Conservation (phyloP, 2,888 invertebrate species). For the Diabrotica balteata region DNA sequence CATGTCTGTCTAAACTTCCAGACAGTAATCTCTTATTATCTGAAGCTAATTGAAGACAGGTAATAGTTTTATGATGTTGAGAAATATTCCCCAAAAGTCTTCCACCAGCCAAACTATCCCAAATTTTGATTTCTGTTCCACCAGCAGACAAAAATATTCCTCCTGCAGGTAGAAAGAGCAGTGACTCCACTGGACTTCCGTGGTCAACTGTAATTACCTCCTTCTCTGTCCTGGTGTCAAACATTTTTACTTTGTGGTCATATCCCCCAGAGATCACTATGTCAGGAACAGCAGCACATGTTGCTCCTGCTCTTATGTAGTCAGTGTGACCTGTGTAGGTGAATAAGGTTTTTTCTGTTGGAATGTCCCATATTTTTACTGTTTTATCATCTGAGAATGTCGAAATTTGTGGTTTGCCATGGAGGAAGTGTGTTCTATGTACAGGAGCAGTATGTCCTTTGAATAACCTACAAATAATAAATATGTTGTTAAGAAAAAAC, state of each 20-base stretch:
- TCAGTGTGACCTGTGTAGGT: conserved; percentile 76
- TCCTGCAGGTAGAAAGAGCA: conserved; percentile 87
- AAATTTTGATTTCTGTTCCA: conserved; percentile 82
- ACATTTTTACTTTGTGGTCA: conserved; percentile 86
- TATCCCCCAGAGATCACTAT: conserved; percentile 87
- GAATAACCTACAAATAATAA: conserved; percentile 68
- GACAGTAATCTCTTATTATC: conserved; percentile 85
- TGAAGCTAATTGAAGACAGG: conserved; percentile 81
- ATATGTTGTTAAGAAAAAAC: conserved; percentile 1
- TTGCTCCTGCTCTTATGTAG: conserved; percentile 84
- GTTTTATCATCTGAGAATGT: conserved; percentile 93
- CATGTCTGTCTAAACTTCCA: conserved; percentile 90
- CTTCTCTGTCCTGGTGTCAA: conserved; percentile 79
- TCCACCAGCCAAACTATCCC: conserved; percentile 92
- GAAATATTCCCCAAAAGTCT: conserved; percentile 83
- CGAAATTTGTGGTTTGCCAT: conserved; percentile 78
- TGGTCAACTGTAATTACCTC: conserved; percentile 81
- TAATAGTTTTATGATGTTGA: conserved; percentile 96
- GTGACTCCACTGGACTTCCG: conserved; percentile 87
- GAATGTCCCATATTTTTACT: conserved; percentile 89
- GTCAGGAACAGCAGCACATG: conserved; percentile 78
- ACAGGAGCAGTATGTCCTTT: conserved; percentile 83
- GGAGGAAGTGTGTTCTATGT: conserved; percentile 83
- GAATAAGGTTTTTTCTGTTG: conserved; percentile 76
- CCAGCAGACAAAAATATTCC: conserved; percentile 89